Evolutionary conservation across 2,797 vertebrate species (phyloP).

Genomic region (Cercopithecus neglectus): DNA sequence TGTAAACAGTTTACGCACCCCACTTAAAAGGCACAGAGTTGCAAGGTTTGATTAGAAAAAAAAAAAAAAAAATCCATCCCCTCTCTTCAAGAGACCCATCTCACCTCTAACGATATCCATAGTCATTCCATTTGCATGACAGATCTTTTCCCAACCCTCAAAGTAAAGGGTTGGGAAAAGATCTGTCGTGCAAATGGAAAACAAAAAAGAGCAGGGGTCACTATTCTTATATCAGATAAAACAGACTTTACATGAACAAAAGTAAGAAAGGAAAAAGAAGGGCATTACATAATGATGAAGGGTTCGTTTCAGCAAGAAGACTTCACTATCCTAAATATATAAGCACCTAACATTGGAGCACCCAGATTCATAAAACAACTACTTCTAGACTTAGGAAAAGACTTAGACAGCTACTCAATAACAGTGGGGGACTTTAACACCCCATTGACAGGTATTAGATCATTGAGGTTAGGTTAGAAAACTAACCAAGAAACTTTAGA

Average conservation of each 20-base stretch:
- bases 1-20: not conserved
- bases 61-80: not conserved
- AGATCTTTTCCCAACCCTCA: not conserved
- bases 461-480: not conserved
- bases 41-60: not conserved
- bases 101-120: not conserved
- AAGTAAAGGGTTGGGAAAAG: too few species aligned
- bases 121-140: not conserved
- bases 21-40: not conserved
- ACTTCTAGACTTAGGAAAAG: not conserved
- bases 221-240: not conserved
- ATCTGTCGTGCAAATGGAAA: not conserved
- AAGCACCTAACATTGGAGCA: not conserved
- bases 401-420: not conserved
- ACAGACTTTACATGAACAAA: not conserved
- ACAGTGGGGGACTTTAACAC: not conserved
- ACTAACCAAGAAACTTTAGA: not conserved
- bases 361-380: not conserved
- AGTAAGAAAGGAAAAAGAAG: not conserved
- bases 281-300: too few species aligned
- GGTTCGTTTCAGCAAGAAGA: not conserved
- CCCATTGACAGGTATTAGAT: not conserved
- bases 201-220: not conserved
- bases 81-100: not conserved
- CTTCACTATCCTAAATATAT: not conserved